Base-by-base conservation (phyloP, 2,888 invertebrate genomes). In the Apodemia hepburni region DNA sequence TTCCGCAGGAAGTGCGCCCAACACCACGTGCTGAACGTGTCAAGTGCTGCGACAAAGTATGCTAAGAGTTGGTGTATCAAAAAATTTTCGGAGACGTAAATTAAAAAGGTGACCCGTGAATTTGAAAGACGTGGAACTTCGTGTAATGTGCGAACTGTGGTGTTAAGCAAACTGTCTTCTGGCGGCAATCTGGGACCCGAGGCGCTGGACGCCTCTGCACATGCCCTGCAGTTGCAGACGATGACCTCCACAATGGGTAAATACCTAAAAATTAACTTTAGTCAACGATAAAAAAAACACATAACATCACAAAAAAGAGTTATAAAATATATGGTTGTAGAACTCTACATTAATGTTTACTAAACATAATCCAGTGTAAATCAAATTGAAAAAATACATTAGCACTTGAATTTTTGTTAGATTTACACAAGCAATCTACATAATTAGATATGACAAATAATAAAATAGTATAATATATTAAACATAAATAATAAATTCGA, bases 241-340 rank as follows among this genome's bases (percentile, higher is more conserved):
- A 91, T 91, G 91, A 91, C 91, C 78, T 91, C 91, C 76, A 91
- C 91, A 64, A 91, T 91, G 91, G 91, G 91, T 91, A 90, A 91
- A 83, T 74, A 72, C 69, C 61, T 61, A 47, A 42, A 27, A 27
- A 6, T 54, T 59, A 57, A 22, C 15, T 57, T 33, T 29, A 15
- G 29, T n/a, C 18, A 9, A 60, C 18, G 60, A 29, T 49, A 33
- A 45, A 63, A 15, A 29, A 60, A 49, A 12, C 17, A n/a, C 18
- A 45, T 29, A 33, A 60, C 18, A 35, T 49, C 5, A 49, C 3
- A 49, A 49, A 18, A 17, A 18, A 18, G 11, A 3, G 11, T 11
- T 11, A 35, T 11, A 11, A 35, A 2, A 7, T 33, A 33, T 35
- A 1, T 11, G 11, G 11, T 35, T 9, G 11, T 35, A 11, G 11